phyloP scores from a whole-genome alignment of 2,113 vertebrate species.

The Phyllostomus discolor region DNA sequence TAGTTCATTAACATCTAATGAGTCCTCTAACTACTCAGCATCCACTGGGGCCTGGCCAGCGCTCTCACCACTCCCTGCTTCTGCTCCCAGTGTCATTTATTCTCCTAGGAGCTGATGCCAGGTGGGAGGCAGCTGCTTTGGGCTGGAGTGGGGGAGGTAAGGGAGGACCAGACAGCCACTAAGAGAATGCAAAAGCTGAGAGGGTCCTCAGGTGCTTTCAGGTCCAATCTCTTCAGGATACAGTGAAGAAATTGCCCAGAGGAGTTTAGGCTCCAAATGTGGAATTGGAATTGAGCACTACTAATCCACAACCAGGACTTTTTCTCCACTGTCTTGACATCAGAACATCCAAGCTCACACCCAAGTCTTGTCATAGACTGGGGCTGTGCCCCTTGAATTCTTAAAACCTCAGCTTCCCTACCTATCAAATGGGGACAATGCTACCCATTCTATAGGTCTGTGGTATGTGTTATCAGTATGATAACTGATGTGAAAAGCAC shows the following conservation, averaged over 20 bases:
- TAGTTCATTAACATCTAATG: slow-evolving; percentile 66
- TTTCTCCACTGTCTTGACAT: not conserved
- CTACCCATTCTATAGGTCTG: not conserved
- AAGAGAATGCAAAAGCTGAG: not conserved
- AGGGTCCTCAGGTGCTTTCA: not conserved
- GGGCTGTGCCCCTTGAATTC: not conserved
- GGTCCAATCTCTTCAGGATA: not conserved
- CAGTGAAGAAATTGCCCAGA: not conserved
- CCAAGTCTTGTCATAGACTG: not conserved
- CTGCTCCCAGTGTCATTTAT: not conserved
- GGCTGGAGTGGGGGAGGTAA: too few relatives aligned
- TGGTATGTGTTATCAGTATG: not conserved
- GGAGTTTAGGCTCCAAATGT: not conserved
- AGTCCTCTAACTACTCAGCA: slow-evolving; percentile 34
- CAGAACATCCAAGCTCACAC: not conserved
- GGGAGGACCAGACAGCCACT: not conserved
- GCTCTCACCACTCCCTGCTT: not conserved
- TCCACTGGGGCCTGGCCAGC: not conserved
- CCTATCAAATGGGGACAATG: not conserved
- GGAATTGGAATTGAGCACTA: not conserved
- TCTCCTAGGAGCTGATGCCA: not conserved
- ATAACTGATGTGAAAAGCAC: not conserved
- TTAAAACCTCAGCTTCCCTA: not conserved
- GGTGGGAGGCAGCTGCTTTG: not conserved
- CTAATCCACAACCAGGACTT: not conserved